Percentiles rank a stretch among this genome's conserved stretches.
Evolutionary conservation across 2,113 vertebrate species (phyloP).

Genomic region (Gymnarchus niloticus): DNA sequence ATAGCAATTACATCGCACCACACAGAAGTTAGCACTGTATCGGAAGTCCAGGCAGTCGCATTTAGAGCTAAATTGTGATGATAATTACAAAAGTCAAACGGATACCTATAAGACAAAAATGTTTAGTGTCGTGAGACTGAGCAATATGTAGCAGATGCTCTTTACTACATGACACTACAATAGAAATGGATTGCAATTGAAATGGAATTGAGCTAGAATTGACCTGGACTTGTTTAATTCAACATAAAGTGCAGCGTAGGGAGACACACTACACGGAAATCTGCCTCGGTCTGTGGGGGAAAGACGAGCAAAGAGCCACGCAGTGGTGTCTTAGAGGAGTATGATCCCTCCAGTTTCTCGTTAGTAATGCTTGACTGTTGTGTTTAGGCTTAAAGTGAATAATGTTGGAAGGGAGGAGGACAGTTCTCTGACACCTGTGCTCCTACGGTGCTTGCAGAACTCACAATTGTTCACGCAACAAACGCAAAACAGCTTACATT

Average conservation of each 20-base stretch:
- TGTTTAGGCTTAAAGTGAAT: not conserved
- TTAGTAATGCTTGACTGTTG: not conserved
- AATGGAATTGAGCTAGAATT: not conserved
- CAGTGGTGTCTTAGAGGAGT: not conserved
- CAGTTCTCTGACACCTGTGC: not conserved
- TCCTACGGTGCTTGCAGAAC: not conserved
- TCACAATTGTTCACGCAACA: not conserved
- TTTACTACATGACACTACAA: not conserved
- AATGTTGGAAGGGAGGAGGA: not conserved
- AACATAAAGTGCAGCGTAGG: not conserved
- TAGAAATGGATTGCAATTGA: not conserved
- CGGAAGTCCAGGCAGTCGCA: not conserved
- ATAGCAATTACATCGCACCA: not conserved
- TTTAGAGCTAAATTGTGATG: not conserved
- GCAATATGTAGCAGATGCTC: not conserved
- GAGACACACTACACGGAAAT: not conserved
- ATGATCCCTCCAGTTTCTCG: not conserved
- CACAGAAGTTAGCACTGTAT: not conserved
- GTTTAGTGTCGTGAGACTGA: not conserved
- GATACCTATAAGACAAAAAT: not conserved
- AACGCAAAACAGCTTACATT: not conserved
- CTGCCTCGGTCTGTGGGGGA: not conserved
- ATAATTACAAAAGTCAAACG: not conserved
- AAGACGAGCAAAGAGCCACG: not conserved
- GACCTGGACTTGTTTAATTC: not conserved